Evolutionary conservation across 2,797 vertebrate species (phyloP).

Genomic region (Halcyon badia): DNA sequence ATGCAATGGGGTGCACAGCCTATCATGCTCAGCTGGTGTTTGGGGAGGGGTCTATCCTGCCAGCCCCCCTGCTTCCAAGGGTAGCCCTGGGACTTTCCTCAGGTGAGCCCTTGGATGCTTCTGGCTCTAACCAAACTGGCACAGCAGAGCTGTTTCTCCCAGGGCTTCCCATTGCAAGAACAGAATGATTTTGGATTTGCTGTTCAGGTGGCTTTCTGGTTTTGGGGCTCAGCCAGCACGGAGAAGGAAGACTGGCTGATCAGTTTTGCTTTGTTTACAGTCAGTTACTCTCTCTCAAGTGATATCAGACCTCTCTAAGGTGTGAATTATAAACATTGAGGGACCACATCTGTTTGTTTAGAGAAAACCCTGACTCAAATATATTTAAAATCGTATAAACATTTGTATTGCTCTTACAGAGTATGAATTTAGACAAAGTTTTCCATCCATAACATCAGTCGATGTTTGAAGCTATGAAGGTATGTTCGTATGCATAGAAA

Average conservation of each 20-base stretch:
- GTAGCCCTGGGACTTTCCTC: background rate
- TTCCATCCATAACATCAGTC: background rate
- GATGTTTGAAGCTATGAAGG: background rate
- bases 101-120: background rate
- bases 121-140: background rate
- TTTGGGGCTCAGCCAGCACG: background rate
- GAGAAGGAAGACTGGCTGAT: background rate
- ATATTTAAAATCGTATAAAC: background rate
- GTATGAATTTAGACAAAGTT: background rate
- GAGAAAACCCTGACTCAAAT: background rate
- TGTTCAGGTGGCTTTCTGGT: background rate
- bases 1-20: fast-evolving
- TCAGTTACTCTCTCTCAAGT: background rate
- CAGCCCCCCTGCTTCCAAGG: background rate
- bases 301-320: background rate
- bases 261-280: background rate
- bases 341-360: background rate
- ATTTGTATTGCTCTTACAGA: background rate
- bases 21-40: background rate
- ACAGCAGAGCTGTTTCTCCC: background rate
- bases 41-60: background rate
- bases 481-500: background rate
- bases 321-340: background rate
- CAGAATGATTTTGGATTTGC: background rate
- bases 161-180: background rate